A percentile compares a stretch with the other conserved stretches of the same genome.
Evolutionary conservation across 2,888 invertebrate species (phyloP).

Genomic region (Oscheius sp.): DNA sequence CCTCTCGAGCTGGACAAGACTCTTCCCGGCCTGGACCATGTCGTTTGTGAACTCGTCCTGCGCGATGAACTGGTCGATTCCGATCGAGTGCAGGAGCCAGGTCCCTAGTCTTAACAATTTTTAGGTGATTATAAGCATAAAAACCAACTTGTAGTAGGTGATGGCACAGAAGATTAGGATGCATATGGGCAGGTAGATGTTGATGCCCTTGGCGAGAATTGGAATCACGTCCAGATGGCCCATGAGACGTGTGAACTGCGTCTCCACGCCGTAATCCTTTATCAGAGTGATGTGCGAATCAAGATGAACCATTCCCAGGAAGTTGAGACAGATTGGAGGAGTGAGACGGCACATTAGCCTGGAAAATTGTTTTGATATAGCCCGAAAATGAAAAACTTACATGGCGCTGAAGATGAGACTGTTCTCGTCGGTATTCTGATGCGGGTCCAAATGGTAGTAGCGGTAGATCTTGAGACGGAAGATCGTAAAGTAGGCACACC

Average conservation of each 20-base stretch:
- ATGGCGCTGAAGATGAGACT: conserved; percentile 98
- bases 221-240: conserved; percentile 98
- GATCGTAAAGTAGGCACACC: conserved; percentile 97
- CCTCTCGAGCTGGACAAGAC: conserved; percentile 58
- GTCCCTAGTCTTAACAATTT: conserved; percentile 89
- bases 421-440: conserved; percentile 98
- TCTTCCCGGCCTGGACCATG: conserved; percentile 57
- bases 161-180: conserved; percentile 91
- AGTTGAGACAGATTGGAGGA: conserved; percentile 97
- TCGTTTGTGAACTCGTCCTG: conserved; percentile 83
- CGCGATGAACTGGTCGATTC: conserved; percentile 94
- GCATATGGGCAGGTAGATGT: conserved; percentile 97
- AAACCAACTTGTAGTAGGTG: conserved; percentile 77
- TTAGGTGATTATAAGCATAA: background rate
- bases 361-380: conserved; percentile 31
- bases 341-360: conserved; percentile 85
- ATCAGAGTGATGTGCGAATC: conserved; percentile 80
- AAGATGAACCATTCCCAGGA: conserved; percentile 95
- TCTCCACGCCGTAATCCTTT: conserved; percentile 78
- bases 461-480: conserved; percentile 94
- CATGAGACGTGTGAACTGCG: conserved; percentile 96
- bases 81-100: conserved; percentile 87
- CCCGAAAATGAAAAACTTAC: conserved; percentile 75
- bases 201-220: conserved; percentile 96
- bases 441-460: conserved; percentile 94